These are phyloP conservation scores for Parnassius glacialis DNA, from an alignment of 2,888 invertebrate species.

Conservation along the genomic window DNA sequence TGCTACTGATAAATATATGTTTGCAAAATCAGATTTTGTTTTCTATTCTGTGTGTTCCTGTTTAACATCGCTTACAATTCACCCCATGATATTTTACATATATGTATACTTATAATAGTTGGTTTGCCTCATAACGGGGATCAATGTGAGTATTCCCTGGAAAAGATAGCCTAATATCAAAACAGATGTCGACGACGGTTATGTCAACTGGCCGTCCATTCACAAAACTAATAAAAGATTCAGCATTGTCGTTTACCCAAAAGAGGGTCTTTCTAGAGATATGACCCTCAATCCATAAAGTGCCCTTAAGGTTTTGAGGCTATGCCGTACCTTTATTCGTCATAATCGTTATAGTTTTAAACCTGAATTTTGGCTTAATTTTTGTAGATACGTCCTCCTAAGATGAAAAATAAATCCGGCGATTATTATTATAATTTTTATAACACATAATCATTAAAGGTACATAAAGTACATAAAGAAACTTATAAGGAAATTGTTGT, in stretches of 20 bases:
- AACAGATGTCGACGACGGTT: constrained; percentile 78
- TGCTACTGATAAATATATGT: constrained; percentile 22
- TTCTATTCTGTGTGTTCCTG: constrained; percentile 32
- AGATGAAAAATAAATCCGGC: too few species aligned
- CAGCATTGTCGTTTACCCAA: constrained; percentile 72
- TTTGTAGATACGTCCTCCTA: too few species aligned
- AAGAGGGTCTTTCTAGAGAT: constrained; percentile 65
- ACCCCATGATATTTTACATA: constrained; percentile 47
- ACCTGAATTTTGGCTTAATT: neutral
- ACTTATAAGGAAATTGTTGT: too few species aligned
- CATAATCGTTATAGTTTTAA: constrained; percentile 46
- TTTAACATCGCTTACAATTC: constrained; percentile 56
- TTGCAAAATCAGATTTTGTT: constrained; percentile 35
- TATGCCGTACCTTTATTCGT: constrained; percentile 51
- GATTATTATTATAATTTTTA: too few species aligned
- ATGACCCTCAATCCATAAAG: constrained; percentile 53
- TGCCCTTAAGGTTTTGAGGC: constrained; percentile 52
- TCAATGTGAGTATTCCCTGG: constrained; percentile 54
- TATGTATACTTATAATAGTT: constrained; percentile 67
- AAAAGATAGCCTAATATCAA: constrained; percentile 74
- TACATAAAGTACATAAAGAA: too few species aligned
- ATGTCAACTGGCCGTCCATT: constrained; percentile 77
- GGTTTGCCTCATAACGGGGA: constrained; percentile 47
- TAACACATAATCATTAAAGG: too few species aligned
- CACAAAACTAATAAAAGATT: constrained; percentile 79